These are phyloP conservation scores for Copidosoma floridanum DNA, from an alignment of 1,140 invertebrate species.

Conservation along the genomic window DNA sequence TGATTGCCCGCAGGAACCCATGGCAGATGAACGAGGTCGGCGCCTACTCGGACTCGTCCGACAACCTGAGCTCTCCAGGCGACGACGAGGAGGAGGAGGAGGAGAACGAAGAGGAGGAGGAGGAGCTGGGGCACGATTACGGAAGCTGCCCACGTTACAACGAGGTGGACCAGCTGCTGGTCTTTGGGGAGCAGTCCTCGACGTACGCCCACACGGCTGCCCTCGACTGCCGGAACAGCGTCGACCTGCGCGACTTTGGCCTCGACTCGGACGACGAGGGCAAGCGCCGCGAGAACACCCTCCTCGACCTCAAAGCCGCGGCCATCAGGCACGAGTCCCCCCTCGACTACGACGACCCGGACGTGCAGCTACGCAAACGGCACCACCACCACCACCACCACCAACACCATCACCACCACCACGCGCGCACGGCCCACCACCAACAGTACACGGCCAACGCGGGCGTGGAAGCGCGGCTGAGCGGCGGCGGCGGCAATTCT, in stretches of 20 bases:
- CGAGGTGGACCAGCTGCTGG: constrained; percentile 37
- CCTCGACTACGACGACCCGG: neutral
- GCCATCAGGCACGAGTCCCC: neutral
- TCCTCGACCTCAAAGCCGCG: constrained; percentile 44
- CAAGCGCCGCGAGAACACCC: constrained; percentile 39
- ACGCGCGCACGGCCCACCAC: neutral
- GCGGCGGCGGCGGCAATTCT: constrained; percentile 25
- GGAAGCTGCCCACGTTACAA: constrained; percentile 32
- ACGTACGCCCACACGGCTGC: constrained; percentile 48
- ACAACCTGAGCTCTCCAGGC: neutral
- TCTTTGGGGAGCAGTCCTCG: constrained; percentile 39
- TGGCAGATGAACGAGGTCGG: constrained; percentile 43
- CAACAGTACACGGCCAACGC: constrained; percentile 26
- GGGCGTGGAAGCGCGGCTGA: constrained; percentile 10
- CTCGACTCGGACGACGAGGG: constrained; percentile 41
- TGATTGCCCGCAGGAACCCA: constrained; percentile 32
- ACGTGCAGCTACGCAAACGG: constrained; percentile 22
- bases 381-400: constrained; percentile 33
- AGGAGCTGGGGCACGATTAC: constrained; percentile 41
- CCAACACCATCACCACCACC: constrained; percentile 23
- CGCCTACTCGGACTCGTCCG: constrained; percentile 23
- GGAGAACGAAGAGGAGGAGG: constrained; percentile 40
- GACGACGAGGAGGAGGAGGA: constrained; percentile 28
- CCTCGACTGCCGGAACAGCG: constrained; percentile 50
- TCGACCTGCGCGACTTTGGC: constrained; percentile 53